phyloP scores from a whole-genome alignment of 2,113 vertebrate genomes.

The Herpetotheres cachinnans region DNA sequence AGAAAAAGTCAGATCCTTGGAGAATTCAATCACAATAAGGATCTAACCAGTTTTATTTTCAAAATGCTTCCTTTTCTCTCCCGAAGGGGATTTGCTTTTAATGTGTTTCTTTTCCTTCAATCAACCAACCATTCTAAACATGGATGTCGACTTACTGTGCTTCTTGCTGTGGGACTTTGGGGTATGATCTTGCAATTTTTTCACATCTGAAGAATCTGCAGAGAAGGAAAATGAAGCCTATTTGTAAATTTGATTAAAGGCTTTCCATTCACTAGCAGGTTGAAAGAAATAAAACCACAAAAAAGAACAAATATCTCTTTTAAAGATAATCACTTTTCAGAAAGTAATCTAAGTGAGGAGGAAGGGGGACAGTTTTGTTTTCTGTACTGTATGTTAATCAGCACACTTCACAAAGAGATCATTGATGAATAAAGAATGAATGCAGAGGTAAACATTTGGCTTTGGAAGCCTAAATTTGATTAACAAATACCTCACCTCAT shows the following conservation, averaged over 20 bases:
- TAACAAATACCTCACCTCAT: slow-evolving; percentile 71
- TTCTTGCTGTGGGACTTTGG: slow-evolving; percentile 84
- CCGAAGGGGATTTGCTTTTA: neutral
- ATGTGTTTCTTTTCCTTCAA: neutral
- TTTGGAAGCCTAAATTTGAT: slow-evolving; percentile 71
- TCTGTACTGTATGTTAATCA: slow-evolving; percentile 70
- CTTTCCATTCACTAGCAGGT: neutral
- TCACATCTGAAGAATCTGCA: slow-evolving; percentile 78
- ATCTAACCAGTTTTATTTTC: neutral
- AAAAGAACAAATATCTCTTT: slow-evolving; percentile 62
- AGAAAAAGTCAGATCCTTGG: neutral
- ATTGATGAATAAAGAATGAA: slow-evolving; percentile 63
- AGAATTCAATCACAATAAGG: neutral
- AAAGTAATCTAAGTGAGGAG: slow-evolving; percentile 43
- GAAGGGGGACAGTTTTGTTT: slow-evolving; percentile 60
- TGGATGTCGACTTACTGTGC: slow-evolving; percentile 84
- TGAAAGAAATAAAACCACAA: slow-evolving; percentile 56
- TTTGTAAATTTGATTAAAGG: slow-evolving; percentile 55
- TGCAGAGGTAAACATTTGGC: slow-evolving; percentile 48
- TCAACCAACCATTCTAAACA: neutral
- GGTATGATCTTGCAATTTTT: slow-evolving; percentile 78
- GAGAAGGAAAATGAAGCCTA: slow-evolving; percentile 42
- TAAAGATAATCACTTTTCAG: slow-evolving; percentile 59
- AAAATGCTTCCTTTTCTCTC: neutral
- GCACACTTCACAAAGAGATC: slow-evolving; percentile 66